Evolutionary conservation across 92 coral and sea anemone genomes (phyloP), one percentile per base, ranked within the genome.

Genomic region (Palythoa caribaeorum): DNA sequence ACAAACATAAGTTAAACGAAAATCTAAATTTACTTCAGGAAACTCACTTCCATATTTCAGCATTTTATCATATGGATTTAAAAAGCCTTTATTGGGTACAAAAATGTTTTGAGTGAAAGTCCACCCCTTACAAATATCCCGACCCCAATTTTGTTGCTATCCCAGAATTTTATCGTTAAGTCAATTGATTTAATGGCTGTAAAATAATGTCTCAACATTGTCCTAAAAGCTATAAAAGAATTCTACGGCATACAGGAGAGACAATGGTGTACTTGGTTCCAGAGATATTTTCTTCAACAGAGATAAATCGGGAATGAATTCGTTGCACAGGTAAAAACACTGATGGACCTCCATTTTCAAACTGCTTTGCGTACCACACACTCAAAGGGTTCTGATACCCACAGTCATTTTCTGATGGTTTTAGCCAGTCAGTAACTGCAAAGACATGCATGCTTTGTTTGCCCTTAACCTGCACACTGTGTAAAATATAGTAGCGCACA

Each of bases 391-490:
- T 70, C 66, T 53, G 40, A 70, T 70, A 70, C 15, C 74, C 74
- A 28, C 13, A 70, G 74, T 70, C 44, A 70, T 70, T 70, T 28
- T 70, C 74, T 70, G 74, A 69, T 70, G 40, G 74, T 28, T 70
- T 70, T 35, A 28, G 74, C 74, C 74, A 70, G 47, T 89, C 89
- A 65, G 79, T 81, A 44, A 92, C 79, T 54, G 90, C 70, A 40
- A 92, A 57, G 40, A 37, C 74, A 35, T 70, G 74, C 72, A 28
- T 66, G 35, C 72, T 66, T 66, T 66, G 72, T 66, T 66, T 66
- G 11, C 72, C 37, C 72, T 66, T 73, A 38, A 88, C 78, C 15
- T 88, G 83, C 38, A 88, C 83, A 80, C 88, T 73, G 78, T 88
- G 91, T 14, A 74, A 57, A 10, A 81, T 88, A 40, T 66, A 88